Conservation (phyloP, 2,797 vertebrate species). For the Agapornis canus region DNA sequence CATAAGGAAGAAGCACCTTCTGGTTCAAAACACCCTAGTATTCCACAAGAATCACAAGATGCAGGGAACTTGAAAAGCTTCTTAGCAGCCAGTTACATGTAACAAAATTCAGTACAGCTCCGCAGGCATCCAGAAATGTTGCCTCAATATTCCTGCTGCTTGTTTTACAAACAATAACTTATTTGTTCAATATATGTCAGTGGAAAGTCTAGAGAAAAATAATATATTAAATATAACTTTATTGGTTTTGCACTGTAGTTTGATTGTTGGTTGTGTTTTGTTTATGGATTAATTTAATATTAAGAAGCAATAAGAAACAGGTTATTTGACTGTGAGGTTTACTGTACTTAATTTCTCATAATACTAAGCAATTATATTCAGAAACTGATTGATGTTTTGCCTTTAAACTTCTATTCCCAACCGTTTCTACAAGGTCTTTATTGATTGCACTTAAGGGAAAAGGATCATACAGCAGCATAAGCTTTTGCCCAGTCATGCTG, state of each 20-base stretch:
- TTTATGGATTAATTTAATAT: not conserved
- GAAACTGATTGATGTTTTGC: not conserved
- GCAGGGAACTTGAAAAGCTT: not conserved
- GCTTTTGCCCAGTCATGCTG: not conserved
- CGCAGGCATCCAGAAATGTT: not conserved
- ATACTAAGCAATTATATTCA: not conserved
- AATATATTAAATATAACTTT: not conserved
- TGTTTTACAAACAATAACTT: not conserved
- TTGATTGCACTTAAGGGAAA: not conserved
- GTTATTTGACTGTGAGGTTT: not conserved
- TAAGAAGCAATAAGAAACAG: not conserved
- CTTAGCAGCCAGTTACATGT: not conserved
- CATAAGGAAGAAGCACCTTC: not conserved
- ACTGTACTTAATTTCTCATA: not conserved
- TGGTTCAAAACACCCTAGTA: not conserved
- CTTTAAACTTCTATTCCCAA: not conserved
- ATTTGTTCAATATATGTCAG: not conserved
- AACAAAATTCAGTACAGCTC: not conserved
- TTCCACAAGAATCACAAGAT: not conserved
- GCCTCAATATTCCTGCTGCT: not conserved
- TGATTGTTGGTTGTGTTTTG: not conserved
- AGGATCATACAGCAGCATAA: not conserved
- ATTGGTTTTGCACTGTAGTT: not conserved
- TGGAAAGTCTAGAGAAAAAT: not conserved
- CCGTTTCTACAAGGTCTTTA: not conserved